Base-by-base conservation (phyloP, 2,888 invertebrate genomes). In the Pollenia labialis region DNA sequence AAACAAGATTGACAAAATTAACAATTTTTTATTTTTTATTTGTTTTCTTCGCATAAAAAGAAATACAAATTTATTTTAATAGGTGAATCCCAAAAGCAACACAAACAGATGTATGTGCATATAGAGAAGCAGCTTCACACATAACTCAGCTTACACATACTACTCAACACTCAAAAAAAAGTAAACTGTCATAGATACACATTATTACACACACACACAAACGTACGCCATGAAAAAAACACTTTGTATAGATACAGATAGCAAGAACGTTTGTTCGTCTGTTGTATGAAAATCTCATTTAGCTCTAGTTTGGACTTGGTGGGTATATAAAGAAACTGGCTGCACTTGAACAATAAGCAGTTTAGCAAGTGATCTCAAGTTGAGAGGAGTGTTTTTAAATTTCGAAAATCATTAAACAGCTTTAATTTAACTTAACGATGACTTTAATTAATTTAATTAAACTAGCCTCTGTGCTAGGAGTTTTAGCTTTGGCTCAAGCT, bases 311-410 rank as follows among this genome's bases (percentile, higher is more conserved):
- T 44, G 46, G 54, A 32, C 4, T 62, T 32, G 60, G 40, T n/a
- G 86, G 64, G 84, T 89, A 89, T 89, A 89, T 84, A 89, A 89
- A 85, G 85, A 77, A 88, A 88, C 85, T 75, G 85, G 86, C 85
- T 84, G 71, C 87, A 74, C 48, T 71, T 62, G 68, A 56, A 82
- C 86, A 77, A 76, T 56, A 69, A 85, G 80, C 81, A 87, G 81
- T 87, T 85, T 77, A 77, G 54, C 77, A 62, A 81, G 80, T 75
- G 82, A 85, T 77, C 69, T 79, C 72, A 64, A 62, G 11, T 74
- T 58, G 79, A 74, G 58, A 46, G 68, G 74, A 79, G 46, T 66
- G 74, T 68, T 12, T 52, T 23, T 10, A 3, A 18, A 42, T 64
- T 68, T 48, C 60, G 40, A 16, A 48, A 40, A 23, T 11, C n/a